Percentiles rank a stretch among this genome's conserved stretches.
These are phyloP conservation scores for Stenodera caucasica DNA, from an alignment of 2,888 invertebrate genomes.

Conservation along the genomic window DNA sequence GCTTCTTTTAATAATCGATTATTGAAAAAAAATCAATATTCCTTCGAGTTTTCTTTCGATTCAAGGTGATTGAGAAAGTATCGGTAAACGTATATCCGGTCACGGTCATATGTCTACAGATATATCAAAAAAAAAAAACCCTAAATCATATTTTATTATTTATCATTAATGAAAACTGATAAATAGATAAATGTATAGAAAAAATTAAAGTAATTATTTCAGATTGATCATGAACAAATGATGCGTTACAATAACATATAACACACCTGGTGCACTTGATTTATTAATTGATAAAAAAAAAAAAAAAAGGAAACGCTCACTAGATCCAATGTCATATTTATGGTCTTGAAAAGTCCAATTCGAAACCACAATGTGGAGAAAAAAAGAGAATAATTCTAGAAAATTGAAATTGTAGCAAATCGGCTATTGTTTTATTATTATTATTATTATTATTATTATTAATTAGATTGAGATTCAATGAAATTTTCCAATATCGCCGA, in stretches of 20 bases:
- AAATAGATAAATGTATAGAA: too few species aligned
- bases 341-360: neutral
- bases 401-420: conserved; percentile 1
- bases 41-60: neutral
- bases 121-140: too few species aligned
- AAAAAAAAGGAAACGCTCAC: conserved; percentile 1
- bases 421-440: neutral
- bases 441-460: too few species aligned
- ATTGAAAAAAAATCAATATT: conserved; percentile 9
- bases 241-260: neutral
- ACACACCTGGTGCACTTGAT: neutral
- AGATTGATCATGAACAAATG: neutral
- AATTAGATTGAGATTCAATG: too few species aligned
- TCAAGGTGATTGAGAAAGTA: conserved; percentile 9
- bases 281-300: neutral
- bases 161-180: too few species aligned
- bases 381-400: too few species aligned
- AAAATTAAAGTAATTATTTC: too few species aligned
- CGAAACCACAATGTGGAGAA: neutral
- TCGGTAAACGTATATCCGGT: conserved; percentile 9
- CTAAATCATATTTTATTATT: too few species aligned
- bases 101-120: conserved; percentile 7
- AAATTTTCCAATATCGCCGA: too few species aligned
- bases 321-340: neutral
- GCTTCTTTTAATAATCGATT: neutral